A percentile compares a stretch with the other conserved stretches of the same genome.
These are phyloP conservation scores for Bathynomus jamesi DNA, from an alignment of 1,140 invertebrate genomes.

Conservation along the genomic window DNA sequence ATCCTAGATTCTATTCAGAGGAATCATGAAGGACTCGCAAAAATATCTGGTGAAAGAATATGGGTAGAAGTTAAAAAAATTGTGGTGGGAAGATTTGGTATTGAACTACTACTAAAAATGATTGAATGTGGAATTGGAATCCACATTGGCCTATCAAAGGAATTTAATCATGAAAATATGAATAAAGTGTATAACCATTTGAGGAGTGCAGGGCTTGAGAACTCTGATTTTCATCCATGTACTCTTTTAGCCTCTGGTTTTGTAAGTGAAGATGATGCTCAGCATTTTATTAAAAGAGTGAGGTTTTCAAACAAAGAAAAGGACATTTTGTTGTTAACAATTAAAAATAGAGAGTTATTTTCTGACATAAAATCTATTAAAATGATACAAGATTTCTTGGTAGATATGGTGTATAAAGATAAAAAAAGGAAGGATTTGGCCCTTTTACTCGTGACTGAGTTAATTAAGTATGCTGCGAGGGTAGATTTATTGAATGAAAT, in stretches of 20 bases:
- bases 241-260: constrained; percentile 56
- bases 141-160: constrained; percentile 67
- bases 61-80: constrained; percentile 93
- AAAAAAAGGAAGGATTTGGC: constrained; percentile 54
- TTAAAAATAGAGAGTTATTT: constrained; percentile 55
- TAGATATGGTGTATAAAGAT: constrained; percentile 54
- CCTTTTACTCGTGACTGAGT: constrained; percentile 61
- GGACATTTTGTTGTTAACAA: constrained; percentile 69
- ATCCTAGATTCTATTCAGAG: constrained; percentile 70
- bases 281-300: constrained; percentile 61
- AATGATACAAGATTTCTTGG: constrained; percentile 43
- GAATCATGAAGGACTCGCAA: constrained; percentile 69
- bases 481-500: constrained; percentile 57
- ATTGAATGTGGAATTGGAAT: constrained; percentile 60
- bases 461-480: constrained; percentile 73
- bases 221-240: constrained; percentile 58
- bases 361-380: constrained; percentile 47
- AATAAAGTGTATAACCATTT: constrained; percentile 52
- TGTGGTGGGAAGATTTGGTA: constrained; percentile 68
- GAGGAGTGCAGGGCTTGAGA: constrained; percentile 38
- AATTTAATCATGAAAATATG: constrained; percentile 61
- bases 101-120: constrained; percentile 67
- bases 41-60: constrained; percentile 90
- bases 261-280: constrained; percentile 62
- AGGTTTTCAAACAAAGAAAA: constrained; percentile 81